phyloP scores from a whole-genome alignment of 2,888 invertebrate genomes.

The Melanostoma scalare region DNA sequence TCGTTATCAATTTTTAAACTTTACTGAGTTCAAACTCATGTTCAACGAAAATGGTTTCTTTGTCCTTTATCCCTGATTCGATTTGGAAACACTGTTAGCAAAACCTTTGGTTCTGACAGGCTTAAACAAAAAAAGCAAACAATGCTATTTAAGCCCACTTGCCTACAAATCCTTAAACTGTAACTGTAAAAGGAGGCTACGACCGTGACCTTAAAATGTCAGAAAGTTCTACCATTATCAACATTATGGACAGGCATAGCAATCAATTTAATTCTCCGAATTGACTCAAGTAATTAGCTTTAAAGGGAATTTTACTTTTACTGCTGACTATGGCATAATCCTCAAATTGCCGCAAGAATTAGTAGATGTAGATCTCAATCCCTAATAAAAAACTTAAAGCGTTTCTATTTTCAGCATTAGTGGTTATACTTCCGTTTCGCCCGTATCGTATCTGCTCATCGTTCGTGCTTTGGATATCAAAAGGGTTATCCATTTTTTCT shows the following conservation, averaged over 20 bases:
- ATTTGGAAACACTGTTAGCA: too few species aligned
- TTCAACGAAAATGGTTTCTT: too few species aligned
- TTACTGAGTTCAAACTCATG: too few species aligned
- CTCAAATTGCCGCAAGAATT: slow-evolving; percentile 46
- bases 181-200: background rate
- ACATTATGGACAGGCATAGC: slow-evolving; percentile 37
- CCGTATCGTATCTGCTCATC: background rate
- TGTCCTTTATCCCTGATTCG: too few species aligned
- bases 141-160: background rate
- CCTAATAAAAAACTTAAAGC: slow-evolving; percentile 27
- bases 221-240: slow-evolving; percentile 32
- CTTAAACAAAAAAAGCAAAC: background rate
- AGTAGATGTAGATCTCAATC: slow-evolving; percentile 31
- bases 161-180: background rate
- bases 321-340: slow-evolving; percentile 54
- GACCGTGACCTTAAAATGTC: slow-evolving; percentile 9
- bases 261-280: slow-evolving; percentile 59
- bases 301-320: slow-evolving; percentile 53
- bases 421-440: slow-evolving; percentile 1
- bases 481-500: slow-evolving; percentile 47
- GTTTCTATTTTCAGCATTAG: background rate
- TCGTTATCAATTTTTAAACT: too few species aligned
- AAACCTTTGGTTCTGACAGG: too few species aligned
- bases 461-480: background rate
- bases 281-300: slow-evolving; percentile 65